Base-by-base conservation (phyloP, 2,113 vertebrate genomes). In the Sinocyclocheilus anshuiensis region DNA sequence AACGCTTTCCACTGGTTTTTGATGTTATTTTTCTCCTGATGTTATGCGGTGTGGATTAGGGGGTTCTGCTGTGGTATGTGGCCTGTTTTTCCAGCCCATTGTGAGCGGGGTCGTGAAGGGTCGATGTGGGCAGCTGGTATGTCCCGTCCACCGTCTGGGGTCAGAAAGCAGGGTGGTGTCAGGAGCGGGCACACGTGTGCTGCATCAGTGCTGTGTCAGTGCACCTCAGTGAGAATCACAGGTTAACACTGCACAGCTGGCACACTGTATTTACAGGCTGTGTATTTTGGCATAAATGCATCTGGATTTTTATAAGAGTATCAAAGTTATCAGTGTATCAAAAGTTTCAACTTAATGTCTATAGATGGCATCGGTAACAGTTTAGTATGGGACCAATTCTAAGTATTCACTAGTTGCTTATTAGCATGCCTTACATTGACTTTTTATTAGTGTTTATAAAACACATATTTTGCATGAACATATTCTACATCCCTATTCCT, bases 181-280 rank as follows among this genome's bases (percentile, higher is more conserved):
- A 33, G 61, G 74, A 8, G n/a, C n/a, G 2, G 74, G 67, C 12
- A 59, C 87, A 87, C 55, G n/a, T 48, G 69, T 63, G 81, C 0
- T 36, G 57, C 74, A 29, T 83, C 81, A 84, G 39, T 75, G 71
- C 26, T 75, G 74, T 88, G 75, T 86, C 79, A 78, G 61, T 77
- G 18, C 57, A 61, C 76, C 61, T 71, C 39, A 74, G 18, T 63
- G 72, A 71, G 33, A 72, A 22, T 61, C 72, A 45, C 82, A 75
- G 33, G 36, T 45, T 63, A 61, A 48, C 9, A 22, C 57, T 11
- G n/a, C 50, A 74, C 83, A 61, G 33, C 53, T 36, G 69, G 16
- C 20, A 4, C 6, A 16, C 0, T 59, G n/a, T 24, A 57, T 79
- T n/a, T 79, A 20, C 20, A 59, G 55, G 18, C 55, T 79, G 77